These are phyloP conservation scores for Fissipunctia ypsillon DNA, from an alignment of 2,888 invertebrate species.

Conservation along the genomic window DNA sequence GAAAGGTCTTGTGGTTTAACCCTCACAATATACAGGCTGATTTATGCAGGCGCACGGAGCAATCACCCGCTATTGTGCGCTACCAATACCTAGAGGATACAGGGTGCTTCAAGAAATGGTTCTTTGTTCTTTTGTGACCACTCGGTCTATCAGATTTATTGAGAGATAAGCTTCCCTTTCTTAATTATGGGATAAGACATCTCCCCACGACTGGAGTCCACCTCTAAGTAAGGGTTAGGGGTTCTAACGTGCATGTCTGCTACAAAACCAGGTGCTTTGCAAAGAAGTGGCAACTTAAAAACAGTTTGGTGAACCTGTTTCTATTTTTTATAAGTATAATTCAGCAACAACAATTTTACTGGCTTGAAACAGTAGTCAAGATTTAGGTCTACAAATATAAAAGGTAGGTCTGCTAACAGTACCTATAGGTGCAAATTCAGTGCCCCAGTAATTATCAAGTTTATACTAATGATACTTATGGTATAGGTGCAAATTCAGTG, in stretches of 20 bases:
- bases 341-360: neutral
- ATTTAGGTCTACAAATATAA: no score
- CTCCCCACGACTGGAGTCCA: neutral
- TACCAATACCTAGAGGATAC: conserved; percentile 66
- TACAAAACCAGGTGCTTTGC: neutral
- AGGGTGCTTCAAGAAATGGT: conserved; percentile 32
- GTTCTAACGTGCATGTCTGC: no score
- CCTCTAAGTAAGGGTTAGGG: neutral
- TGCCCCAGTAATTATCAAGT: neutral
- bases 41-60: conserved; percentile 86
- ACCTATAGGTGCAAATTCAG: neutral
- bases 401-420: neutral
- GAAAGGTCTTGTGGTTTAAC: conserved; percentile 52
- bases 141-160: conserved; percentile 18
- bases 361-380: neutral
- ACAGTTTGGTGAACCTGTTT: neutral
- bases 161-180: neutral
- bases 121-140: conserved; percentile 44
- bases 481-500: neutral
- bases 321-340: neutral
- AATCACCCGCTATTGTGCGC: conserved; percentile 84
- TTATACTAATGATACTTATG: neutral
- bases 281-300: neutral
- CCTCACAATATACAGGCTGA: conserved; percentile 70
- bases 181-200: neutral